Evolutionary conservation across 2,797 vertebrate genomes (phyloP).

Genomic region (Notoglanidium macrostoma): DNA sequence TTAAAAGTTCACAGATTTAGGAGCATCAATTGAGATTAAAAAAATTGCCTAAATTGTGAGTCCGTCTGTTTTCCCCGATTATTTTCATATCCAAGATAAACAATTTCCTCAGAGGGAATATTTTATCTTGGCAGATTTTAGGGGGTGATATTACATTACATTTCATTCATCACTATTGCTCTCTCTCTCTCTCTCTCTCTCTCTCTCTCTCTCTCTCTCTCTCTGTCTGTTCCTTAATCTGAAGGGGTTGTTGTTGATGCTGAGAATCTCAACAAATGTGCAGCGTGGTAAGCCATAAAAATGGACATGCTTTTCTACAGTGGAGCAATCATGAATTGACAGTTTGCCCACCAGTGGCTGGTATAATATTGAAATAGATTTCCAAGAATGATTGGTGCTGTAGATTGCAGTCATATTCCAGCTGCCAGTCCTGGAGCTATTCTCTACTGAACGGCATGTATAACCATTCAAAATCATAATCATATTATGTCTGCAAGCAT

Average conservation of each 20-base stretch:
- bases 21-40: not conserved
- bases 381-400: not conserved
- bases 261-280: not conserved
- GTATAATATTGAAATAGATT: not conserved
- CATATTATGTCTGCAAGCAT: conserved; percentile 11
- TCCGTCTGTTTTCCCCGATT: not conserved
- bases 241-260: not conserved
- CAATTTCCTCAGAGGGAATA: not conserved
- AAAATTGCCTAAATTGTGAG: not conserved
- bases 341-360: not conserved
- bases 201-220: not conserved
- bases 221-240: not conserved
- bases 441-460: not conserved
- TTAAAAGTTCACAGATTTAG: not conserved
- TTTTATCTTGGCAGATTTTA: not conserved
- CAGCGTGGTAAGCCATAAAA: not conserved
- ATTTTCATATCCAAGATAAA: conserved; percentile 4
- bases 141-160: not conserved
- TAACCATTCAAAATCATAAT: not conserved
- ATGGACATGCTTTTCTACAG: not conserved
- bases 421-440: not conserved
- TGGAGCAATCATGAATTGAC: not conserved
- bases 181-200: not conserved
- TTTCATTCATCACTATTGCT: not conserved
- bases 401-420: not conserved